phyloP scores from a whole-genome alignment of 2,113 vertebrate genomes.

The Alethe castanea region DNA sequence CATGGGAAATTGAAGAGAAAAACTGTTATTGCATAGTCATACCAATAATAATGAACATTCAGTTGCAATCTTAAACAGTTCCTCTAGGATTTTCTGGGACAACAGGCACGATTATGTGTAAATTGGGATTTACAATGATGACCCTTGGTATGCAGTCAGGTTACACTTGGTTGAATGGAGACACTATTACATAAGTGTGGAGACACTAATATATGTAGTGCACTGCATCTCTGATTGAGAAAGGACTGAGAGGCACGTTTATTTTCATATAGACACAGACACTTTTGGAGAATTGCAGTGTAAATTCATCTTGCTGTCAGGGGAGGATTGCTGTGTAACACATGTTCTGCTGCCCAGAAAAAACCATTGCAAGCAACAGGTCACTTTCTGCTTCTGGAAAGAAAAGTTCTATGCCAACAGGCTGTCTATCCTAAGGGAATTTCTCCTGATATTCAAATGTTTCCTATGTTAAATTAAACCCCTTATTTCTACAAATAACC shows the following conservation, averaged over 20 bases:
- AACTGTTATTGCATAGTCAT: neutral
- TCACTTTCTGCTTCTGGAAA: neutral
- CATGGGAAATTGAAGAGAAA: neutral
- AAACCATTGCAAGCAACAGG: neutral
- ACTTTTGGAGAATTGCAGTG: neutral
- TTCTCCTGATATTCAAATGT: neutral
- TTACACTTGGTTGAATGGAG: neutral
- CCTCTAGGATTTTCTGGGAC: neutral
- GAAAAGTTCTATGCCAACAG: neutral
- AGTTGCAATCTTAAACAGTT: neutral
- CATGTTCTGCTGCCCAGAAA: neutral
- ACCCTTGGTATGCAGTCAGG: no score
- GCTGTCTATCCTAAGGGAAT: neutral
- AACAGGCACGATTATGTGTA: neutral
- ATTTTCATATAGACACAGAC: neutral
- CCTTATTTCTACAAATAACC: neutral
- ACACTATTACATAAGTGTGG: no score
- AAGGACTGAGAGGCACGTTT: neutral
- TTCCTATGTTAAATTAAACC: neutral
- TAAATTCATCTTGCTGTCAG: neutral
- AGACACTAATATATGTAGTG: no score
- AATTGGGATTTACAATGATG: neutral
- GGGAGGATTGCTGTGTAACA: neutral
- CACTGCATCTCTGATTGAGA: neutral
- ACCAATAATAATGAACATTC: neutral